Base-by-base conservation (phyloP, 2,113 vertebrate species). In the Pholis gunnellus region DNA sequence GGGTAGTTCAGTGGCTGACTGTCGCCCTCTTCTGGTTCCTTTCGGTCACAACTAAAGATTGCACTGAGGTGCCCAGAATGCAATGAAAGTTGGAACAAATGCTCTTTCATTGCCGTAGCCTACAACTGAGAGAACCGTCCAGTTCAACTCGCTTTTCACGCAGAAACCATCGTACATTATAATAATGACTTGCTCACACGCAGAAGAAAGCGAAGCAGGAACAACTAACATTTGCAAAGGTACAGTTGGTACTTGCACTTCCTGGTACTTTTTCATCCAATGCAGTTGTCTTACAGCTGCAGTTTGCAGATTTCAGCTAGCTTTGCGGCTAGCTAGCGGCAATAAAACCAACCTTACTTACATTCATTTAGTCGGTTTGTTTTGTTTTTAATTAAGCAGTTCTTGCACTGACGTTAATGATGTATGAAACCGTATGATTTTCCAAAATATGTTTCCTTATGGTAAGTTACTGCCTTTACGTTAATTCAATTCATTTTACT, bases 11-110 rank as follows among this genome's bases (percentile, higher is more conserved):
- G n/a, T 75, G 50, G 78, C 67, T 60, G 17, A 48, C 48, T 88
- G 83, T 75, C 82, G 75, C 88, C 87, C 64, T 84, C 91, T 87
- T 52, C 64, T 74, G 91, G 87, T 68, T 64, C 2, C 22, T 6
- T 5, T 25, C 6, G 1, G 40, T 70, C 36, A 72, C 17, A 38
- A n/a, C 65, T 48, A 0, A 5, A 42, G 5, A 9, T 2, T 48
- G 1, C 20, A 56, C 13, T 22, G 18, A 67, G 4, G 31, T 31
- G 4, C 20, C 40, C 29, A 18, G 6, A 63, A 27, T 7, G 46
- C 34, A 46, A 20, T 56, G n/a, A 61, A 54, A 22, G 2, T 20
- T 42, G 13, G 60, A 17, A 20, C 20, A 59, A 22, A 44, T 52
- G 9, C 59, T 60, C 25, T 10, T 15, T 50, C 34, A 25, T 52